Conservation (phyloP, 2,797 vertebrate genomes). For the Florisuga fusca region DNA sequence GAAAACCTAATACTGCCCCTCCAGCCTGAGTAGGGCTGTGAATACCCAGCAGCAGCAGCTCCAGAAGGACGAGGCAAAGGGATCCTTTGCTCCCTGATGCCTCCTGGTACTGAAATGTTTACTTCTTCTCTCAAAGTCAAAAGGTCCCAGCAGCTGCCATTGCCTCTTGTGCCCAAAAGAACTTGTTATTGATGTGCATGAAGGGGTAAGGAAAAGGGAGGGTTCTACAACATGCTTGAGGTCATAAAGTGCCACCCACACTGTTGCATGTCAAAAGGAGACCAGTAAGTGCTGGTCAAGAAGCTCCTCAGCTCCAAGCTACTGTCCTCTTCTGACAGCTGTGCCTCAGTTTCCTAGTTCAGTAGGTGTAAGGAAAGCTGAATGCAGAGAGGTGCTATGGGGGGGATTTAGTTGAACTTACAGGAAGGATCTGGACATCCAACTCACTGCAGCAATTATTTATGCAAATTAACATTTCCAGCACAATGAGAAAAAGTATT, state of each 20-base stretch:
- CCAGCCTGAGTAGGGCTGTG: not conserved
- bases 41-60: not conserved
- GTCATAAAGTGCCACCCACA: not conserved
- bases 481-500: not conserved
- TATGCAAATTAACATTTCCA: not conserved
- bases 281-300: not conserved
- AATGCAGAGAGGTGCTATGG: not conserved
- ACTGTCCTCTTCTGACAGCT: accelerated
- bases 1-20: not conserved
- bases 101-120: not conserved
- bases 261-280: not conserved
- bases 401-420: not conserved
- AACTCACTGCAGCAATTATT: not conserved
- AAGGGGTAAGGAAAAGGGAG: not conserved
- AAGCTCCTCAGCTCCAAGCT: not conserved
- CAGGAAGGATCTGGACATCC: not conserved
- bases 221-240: too few species aligned
- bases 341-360: not conserved
- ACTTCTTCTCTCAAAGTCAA: not conserved
- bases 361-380: not conserved
- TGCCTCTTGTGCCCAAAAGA: not conserved
- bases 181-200: accelerated
- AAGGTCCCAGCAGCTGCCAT: not conserved
- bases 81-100: not conserved
- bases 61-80: not conserved